phyloP scores from a whole-genome alignment of 2,888 invertebrate genomes.

The Drosophila maculinotata region DNA sequence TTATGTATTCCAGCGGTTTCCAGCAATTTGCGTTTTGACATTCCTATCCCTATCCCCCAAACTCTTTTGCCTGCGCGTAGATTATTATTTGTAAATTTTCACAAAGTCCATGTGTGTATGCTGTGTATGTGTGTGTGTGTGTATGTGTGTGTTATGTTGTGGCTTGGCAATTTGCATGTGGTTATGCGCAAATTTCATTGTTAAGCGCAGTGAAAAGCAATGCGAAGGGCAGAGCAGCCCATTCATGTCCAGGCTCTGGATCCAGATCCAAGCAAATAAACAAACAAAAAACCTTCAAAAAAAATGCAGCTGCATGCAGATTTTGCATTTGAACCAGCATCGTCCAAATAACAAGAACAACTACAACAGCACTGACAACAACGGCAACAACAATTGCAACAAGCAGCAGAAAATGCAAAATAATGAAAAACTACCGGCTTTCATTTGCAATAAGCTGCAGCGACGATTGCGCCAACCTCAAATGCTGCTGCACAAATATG shows the following conservation, averaged over 20 bases:
- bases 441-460: constrained; percentile 62
- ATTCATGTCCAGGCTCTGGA: constrained; percentile 27
- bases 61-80: constrained; percentile 63
- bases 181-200: constrained; percentile 80
- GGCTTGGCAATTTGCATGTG: constrained; percentile 79
- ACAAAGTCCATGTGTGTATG: constrained; percentile 28
- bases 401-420: constrained; percentile 46
- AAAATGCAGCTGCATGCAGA: constrained; percentile 47
- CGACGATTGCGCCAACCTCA: constrained; percentile 41
- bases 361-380: constrained; percentile 2
- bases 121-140: constrained; percentile 32
- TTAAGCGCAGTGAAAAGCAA: constrained; percentile 68
- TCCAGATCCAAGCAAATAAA: constrained; percentile 30
- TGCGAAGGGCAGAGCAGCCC: constrained; percentile 51
- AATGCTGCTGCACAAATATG: constrained; percentile 58
- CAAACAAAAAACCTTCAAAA: constrained; percentile 26
- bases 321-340: constrained; percentile 37
- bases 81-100: constrained; percentile 76
- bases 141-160: constrained; percentile 49
- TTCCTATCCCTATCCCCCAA: constrained; percentile 33
- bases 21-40: constrained; percentile 71
- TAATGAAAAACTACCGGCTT: constrained; percentile 65
- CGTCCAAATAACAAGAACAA: background rate
- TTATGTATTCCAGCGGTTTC: constrained; percentile 48
- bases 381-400: constrained; percentile 18